Base-by-base conservation (phyloP, 1,140 invertebrate genomes). In the Drosophila pseudoananassae region DNA sequence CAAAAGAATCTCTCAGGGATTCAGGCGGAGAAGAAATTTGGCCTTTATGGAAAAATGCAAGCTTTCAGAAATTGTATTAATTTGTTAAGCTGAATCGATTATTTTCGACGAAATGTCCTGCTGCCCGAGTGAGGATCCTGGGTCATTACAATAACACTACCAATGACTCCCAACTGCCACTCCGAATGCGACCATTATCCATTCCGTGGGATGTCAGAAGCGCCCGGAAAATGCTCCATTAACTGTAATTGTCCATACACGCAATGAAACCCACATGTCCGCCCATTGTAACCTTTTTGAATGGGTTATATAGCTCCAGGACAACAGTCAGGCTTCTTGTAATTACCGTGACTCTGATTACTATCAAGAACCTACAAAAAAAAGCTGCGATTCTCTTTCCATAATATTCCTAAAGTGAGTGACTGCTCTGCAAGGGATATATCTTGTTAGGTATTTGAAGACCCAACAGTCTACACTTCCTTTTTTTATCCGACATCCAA, bases 171-270 rank as follows among this genome's bases (percentile, higher is more conserved):
- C 8, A 8, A 38, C 20, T n/a, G 14, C 46, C 40, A 25, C 43
- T 23, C 25, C 15, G 51, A 61, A 54, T 27, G 60, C 36, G 15
- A 43, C 56, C 72, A 61, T 65, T 76, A 61, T 46, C 36, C 65
- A 57, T 49, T 12, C 43, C 33, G 17, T 40, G 25, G 8, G 53
- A 25, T 63, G 57, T 50, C 52, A 23, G 47, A 1, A 23, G 3
- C 4, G 25, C 31, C 9, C 25, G 0, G 9, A 1, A 68, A 55
- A 69, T 68, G 43, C 23, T 54, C 31, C n/a, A 70, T 51, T 56
- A 59, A 78, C 33, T 52, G 79, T 40, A 63, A 74, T 71, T 51
- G 50, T 58, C 23, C 23, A 33, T 38, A 12, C n/a, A 8, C 15
- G 20, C 29, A 57, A 77, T 73, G 20, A 51, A 63, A 50, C 55